Percentiles rank a stretch among this genome's conserved stretches.
Evolutionary conservation across 1,140 invertebrate species (phyloP).

Genomic region (Papilio helenus): DNA sequence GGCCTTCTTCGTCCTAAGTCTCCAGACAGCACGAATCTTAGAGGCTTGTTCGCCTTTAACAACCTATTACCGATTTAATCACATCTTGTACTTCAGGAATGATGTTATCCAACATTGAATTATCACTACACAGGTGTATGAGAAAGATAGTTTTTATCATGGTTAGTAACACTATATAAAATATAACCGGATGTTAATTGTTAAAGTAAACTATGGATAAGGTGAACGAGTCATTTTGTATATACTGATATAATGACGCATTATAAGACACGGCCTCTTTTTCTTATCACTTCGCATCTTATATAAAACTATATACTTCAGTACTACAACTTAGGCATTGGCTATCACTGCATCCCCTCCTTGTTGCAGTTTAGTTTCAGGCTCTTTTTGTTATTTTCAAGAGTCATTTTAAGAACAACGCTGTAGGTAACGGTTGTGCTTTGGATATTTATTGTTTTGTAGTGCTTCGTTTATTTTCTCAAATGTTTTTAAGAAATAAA

Average conservation of each 20-base stretch:
- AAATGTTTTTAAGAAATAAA: neutral
- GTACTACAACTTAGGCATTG: neutral
- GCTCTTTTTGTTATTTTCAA: neutral
- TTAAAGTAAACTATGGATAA: neutral
- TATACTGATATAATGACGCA: conserved; percentile 9
- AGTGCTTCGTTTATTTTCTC: neutral
- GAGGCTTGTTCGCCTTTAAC: no score
- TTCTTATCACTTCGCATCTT: conserved; percentile 13
- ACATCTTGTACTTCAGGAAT: neutral
- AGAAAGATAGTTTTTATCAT: neutral
- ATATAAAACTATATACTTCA: neutral
- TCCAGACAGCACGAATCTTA: no score
- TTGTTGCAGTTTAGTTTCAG: neutral
- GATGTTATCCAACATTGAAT: neutral
- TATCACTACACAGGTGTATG: neutral
- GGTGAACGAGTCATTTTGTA: neutral
- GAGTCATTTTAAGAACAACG: neutral
- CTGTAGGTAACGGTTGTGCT: neutral
- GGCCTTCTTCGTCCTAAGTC: no score
- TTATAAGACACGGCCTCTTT: conserved; percentile 30
- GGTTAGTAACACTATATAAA: neutral
- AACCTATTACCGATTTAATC: no score
- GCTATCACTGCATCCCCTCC: neutral
- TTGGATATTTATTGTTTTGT: neutral
- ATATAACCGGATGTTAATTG: neutral